Evolutionary conservation across 2,113 vertebrate genomes (phyloP), one percentile per base, ranked within the genome.

Genomic region (Macquaria ambigua): DNA sequence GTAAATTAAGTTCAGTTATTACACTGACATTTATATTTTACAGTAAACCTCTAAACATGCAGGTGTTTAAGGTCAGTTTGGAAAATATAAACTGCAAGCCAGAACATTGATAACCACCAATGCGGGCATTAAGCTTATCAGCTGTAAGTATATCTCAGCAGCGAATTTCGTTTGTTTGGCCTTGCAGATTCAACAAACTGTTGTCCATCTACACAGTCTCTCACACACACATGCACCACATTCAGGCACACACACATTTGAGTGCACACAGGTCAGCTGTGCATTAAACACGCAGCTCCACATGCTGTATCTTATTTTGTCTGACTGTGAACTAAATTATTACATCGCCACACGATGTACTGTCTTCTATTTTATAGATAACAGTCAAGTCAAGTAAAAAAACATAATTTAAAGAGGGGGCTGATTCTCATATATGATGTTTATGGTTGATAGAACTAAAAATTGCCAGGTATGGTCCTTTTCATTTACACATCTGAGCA

Each of bases 201-300:
- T 58, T 59, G 69, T 74, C 85, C 76, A 46, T 86, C 87, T 76
- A 80, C 81, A 69, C 69, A 81, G 43, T 69, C 69, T 31, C 72
- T 58, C 43, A 71, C 72, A 23, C 25, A 62, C 23, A 39, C 43
- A 12, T 14, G 16, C 16, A 39, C 28, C n/a, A n/a, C n/a, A n/a
- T n/a, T n/a, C n/a, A n/a, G n/a, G 20, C 34, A 62, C 56, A 61
- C 15, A 90, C 88, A 46, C 69, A 12, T 31, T 23, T 23, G 4
- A 67, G 82, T 59, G 34, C 16, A 28, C 21, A 55, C 15, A 78
- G 39, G 75, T 76, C 41, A 50, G 34, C 59, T 75, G 11, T 39
- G 31, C 59, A 5, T 43, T 69, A 5, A 62, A 50, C 61, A 10
- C n/a, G 25, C 16, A 50, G 72, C 52, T 52, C 14, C 50, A 58